A percentile compares a stretch with the other conserved stretches of the same genome.
Conservation (phyloP, 2,113 vertebrate genomes). For the Oceanodroma tethys region DNA sequence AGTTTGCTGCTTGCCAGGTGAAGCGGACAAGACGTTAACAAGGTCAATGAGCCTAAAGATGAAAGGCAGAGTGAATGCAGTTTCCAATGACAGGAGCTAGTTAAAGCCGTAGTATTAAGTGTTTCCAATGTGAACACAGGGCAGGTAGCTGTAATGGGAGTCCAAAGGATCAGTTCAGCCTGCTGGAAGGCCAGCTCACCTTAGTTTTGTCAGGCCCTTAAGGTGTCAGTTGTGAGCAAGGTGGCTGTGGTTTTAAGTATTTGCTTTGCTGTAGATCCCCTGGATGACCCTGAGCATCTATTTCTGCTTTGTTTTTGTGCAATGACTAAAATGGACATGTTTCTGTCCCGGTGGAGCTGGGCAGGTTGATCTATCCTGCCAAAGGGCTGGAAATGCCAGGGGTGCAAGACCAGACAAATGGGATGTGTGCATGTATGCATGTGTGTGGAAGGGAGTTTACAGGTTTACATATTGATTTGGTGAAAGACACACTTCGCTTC, state of each 20-base stretch:
- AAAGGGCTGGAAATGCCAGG: background rate
- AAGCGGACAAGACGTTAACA: background rate
- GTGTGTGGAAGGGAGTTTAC: background rate
- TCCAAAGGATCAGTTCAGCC: background rate
- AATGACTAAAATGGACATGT: background rate
- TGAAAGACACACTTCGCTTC: background rate
- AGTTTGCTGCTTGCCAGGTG: background rate
- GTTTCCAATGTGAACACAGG: background rate
- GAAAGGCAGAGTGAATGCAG: background rate
- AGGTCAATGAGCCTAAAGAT: background rate
- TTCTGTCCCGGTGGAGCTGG: background rate
- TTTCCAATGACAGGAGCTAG: background rate
- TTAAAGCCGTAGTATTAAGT: background rate
- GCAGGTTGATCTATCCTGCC: background rate
- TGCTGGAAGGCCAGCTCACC: background rate
- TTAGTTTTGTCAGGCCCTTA: background rate
- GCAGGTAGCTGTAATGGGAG: background rate
- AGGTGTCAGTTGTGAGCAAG: background rate
- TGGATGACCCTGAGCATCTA: background rate
- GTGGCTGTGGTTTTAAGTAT: background rate
- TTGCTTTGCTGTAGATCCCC: background rate
- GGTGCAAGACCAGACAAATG: background rate
- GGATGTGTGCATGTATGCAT: no score
- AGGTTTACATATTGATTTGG: background rate
- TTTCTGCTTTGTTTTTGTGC: background rate